Percentiles rank a stretch among this genome's conserved stretches.
These are phyloP conservation scores for Cheirogaleus medius DNA, from an alignment of 2,113 vertebrate species.

Conservation along the genomic window DNA sequence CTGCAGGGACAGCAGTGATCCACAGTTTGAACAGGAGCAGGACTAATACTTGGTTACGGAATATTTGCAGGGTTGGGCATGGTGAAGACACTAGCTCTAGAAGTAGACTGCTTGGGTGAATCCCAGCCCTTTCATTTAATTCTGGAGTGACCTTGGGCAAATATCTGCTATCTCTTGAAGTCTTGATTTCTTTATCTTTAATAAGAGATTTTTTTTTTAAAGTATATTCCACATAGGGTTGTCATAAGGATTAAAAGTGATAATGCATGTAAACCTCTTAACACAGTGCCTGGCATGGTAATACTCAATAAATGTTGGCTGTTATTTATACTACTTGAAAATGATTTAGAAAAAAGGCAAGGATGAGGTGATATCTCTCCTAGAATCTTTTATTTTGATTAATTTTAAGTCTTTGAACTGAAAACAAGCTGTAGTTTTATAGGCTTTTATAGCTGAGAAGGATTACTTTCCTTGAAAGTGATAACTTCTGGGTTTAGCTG, in stretches of 20 bases:
- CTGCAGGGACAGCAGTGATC: background rate
- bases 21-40: background rate
- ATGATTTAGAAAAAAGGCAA: background rate
- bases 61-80: background rate
- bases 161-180: background rate
- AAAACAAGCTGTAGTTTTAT: background rate
- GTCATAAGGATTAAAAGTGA: background rate
- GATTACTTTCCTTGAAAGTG: constrained; percentile 42
- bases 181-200: background rate
- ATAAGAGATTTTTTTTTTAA: background rate
- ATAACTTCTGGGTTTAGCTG: background rate
- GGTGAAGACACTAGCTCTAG: background rate
- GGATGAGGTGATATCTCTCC: background rate
- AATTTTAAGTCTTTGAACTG: background rate
- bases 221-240: background rate
- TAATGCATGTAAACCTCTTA: background rate
- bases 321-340: background rate
- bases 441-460: constrained; percentile 28
- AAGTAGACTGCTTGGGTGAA: background rate
- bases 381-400: constrained; percentile 36
- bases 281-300: background rate
- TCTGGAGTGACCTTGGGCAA: background rate
- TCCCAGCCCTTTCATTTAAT: background rate
- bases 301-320: background rate
- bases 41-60: background rate